These are phyloP conservation scores for Sorex maritimensis DNA, from an alignment of 2,797 vertebrate genomes.

Conservation along the genomic window DNA sequence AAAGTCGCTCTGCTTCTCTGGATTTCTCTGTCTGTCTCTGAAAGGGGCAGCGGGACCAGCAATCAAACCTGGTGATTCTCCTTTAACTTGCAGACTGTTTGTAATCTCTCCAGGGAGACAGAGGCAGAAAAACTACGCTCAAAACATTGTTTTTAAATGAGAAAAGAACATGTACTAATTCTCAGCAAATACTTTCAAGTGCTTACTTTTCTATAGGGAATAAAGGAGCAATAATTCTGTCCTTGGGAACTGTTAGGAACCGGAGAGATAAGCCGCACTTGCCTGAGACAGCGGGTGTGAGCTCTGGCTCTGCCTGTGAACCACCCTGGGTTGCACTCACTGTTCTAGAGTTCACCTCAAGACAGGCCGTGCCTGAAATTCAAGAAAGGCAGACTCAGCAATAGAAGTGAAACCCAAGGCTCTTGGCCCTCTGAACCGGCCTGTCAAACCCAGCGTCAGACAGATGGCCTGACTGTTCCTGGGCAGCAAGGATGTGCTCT, in stretches of 20 bases:
- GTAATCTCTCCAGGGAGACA: not conserved
- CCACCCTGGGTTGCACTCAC: not conserved
- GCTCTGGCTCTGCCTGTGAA: not conserved
- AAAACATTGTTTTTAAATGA: not conserved
- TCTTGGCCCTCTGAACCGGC: not conserved
- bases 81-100: constrained; percentile 9
- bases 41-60: not conserved
- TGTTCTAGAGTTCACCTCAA: not conserved
- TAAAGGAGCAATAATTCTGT: not conserved
- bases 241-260: not conserved
- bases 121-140: not conserved
- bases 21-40: not conserved
- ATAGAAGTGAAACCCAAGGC: constrained; percentile 34
- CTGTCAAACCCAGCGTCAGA: constrained; percentile 4
- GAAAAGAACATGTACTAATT: not conserved
- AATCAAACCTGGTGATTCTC: not conserved
- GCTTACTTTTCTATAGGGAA: not conserved
- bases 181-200: constrained; percentile 11
- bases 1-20: not conserved
- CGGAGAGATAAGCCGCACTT: constrained; percentile 30
- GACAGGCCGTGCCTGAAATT: constrained; percentile 61
- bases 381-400: constrained; percentile 57
- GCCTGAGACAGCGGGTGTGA: constrained; percentile 3
- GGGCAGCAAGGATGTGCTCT: constrained; percentile 37
- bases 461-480: not conserved